Base-by-base conservation (phyloP, 2,888 invertebrate genomes). In the Scotopteryx bipunctaria region DNA sequence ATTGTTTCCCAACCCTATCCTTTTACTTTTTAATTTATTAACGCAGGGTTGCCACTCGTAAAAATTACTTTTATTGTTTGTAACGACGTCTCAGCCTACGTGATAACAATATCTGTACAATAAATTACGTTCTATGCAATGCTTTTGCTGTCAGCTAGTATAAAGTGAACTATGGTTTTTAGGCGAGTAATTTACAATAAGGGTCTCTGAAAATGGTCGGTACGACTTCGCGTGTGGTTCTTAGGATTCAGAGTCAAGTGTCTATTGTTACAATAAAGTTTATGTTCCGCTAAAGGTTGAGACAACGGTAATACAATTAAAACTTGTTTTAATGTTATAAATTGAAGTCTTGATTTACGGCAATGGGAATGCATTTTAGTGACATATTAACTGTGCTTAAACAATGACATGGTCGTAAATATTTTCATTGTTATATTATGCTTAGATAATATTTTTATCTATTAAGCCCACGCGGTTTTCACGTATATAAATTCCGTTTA, bases 1-100 rank as follows among this genome's bases (percentile, higher is more conserved):
- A 79, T 89, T 89, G 88, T 88, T 83, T 86, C 78, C 70, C 74
- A 73, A 71, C 84, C 85, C 83, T 80, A 81, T 67, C 73, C 61
- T 55, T 46, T 73, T 82, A 86, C 84, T 87, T 87, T 87, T 83
- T 84, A 88, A 90, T 90, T 89, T 90, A 90, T 90, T 86, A 88
- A 82, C 80, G 71, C 76, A 82, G 89, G 89, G 88, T 86, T 85
- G 80, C 81, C 70, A 73, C 80, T 86, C 86, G 82, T 90, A 89
- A 90, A 89, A 90, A 89, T 88, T 88, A 89, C 87, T 86, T 90
- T 89, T 89, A 88, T 89, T 88, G 87, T 90, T 81, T 78, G 83
- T 87, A 87, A 89, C 86, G 89, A 88, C 89, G 78, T 83, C 82
- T 87, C 83, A 71, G 88, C 89, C 88, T 89, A 86, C 87, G 83